phyloP scores from a whole-genome alignment of 2,888 invertebrate species.

The Deilephila porcellus region DNA sequence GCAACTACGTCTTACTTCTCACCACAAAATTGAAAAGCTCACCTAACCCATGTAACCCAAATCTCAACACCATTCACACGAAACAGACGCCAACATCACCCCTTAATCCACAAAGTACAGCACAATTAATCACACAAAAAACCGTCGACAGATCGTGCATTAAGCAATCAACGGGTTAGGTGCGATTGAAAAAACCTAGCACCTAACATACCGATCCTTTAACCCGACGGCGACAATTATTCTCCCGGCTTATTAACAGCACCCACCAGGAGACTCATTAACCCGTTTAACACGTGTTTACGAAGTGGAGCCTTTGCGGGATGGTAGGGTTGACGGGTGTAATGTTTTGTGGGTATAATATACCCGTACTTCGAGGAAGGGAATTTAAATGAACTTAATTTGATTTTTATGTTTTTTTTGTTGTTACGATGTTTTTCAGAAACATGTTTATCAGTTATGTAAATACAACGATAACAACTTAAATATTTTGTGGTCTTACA shows the following conservation, averaged over 20 bases:
- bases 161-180: conserved; percentile 27
- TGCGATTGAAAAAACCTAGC: conserved; percentile 26
- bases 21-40: too few relatives aligned
- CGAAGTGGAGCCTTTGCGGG: conserved; percentile 27
- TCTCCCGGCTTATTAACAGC: conserved; percentile 67
- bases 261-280: conserved; percentile 68
- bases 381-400: too few relatives aligned
- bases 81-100: not conserved
- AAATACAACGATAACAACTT: too few relatives aligned
- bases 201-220: conserved; percentile 18
- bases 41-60: too few relatives aligned
- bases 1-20: too few relatives aligned
- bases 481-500: too few relatives aligned
- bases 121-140: conserved; percentile 15
- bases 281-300: conserved; percentile 66
- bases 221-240: conserved; percentile 51
- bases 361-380: too few relatives aligned
- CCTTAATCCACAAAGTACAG: not conserved
- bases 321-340: conserved; percentile 9
- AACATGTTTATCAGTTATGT: too few relatives aligned
- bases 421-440: too few relatives aligned
- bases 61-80: not conserved
- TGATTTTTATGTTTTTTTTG: too few relatives aligned
- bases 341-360: too few relatives aligned
- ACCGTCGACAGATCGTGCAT: conserved; percentile 23